Evolutionary conservation across 2,113 vertebrate genomes (phyloP).

Genomic region (Pongo pygmaeus): DNA sequence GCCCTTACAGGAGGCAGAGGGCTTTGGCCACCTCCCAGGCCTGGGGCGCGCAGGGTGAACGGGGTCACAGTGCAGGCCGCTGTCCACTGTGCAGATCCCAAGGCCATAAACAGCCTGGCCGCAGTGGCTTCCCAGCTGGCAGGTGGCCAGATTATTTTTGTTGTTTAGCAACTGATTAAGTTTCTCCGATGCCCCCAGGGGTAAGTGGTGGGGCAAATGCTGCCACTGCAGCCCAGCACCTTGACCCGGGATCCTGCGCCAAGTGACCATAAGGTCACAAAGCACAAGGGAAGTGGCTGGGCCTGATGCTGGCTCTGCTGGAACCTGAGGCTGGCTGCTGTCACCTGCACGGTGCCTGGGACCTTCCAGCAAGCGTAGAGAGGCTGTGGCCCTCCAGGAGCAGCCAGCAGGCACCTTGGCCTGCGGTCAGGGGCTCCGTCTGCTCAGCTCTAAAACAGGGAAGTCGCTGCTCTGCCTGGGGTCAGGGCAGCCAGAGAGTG

Average conservation of each 20-base stretch:
- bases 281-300: constrained; percentile 44
- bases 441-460: not conserved
- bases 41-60: not conserved
- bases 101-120: not conserved
- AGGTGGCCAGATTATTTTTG: constrained; percentile 21
- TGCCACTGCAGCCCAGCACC: constrained; percentile 11
- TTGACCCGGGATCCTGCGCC: constrained; percentile 16
- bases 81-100: not conserved
- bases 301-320: not conserved
- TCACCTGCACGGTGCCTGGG: not conserved
- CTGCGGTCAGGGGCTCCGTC: not conserved
- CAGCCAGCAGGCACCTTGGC: not conserved
- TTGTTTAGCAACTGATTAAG: constrained; percentile 54
- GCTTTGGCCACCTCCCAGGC: not conserved
- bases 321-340: too few species aligned
- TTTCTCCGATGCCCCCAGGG: constrained; percentile 37
- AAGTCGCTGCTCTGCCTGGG: not conserved
- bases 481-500: not conserved
- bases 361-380: not conserved
- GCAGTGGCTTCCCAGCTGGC: not conserved
- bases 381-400: not conserved
- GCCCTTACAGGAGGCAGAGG: not conserved
- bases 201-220: constrained; percentile 7
- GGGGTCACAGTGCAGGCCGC: fast-evolving
- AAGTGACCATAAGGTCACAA: constrained; percentile 53